phyloP scores from a whole-genome alignment of 2,113 vertebrate genomes.

The Gallinago media region DNA sequence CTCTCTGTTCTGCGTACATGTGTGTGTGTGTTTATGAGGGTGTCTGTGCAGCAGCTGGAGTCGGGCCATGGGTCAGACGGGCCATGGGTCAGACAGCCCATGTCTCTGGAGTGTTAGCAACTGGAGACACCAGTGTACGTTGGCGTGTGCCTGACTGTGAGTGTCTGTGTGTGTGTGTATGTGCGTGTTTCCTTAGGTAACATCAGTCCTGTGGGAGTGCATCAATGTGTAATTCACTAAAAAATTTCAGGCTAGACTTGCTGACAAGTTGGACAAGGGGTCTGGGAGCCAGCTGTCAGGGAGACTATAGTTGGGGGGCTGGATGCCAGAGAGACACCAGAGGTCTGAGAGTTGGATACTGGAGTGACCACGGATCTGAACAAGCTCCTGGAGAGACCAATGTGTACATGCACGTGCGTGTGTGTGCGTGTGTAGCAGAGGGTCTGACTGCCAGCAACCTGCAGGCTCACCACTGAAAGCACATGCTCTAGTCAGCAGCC shows the following conservation, averaged over 20 bases:
- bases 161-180: not conserved
- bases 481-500: not conserved
- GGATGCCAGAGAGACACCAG: not conserved
- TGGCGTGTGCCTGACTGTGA: too few relatives aligned
- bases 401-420: not conserved
- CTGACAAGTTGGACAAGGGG: not conserved
- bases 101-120: not conserved
- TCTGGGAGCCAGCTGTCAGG: not conserved
- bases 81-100: rapidly evolving
- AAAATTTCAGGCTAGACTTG: not conserved
- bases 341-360: not conserved
- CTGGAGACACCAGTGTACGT: not conserved
- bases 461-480: not conserved
- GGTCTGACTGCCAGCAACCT: not conserved
- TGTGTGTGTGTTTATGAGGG: not conserved
- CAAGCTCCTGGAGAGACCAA: not conserved
- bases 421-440: not conserved
- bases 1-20: rapidly evolving
- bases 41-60: not conserved
- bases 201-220: not conserved
- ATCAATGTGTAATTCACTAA: not conserved
- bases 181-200: not conserved
- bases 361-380: not conserved
- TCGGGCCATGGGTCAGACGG: not conserved
- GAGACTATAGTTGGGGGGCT: not conserved